Base-by-base conservation (phyloP, 2,888 invertebrate species). In the Maniola hyperantus region DNA sequence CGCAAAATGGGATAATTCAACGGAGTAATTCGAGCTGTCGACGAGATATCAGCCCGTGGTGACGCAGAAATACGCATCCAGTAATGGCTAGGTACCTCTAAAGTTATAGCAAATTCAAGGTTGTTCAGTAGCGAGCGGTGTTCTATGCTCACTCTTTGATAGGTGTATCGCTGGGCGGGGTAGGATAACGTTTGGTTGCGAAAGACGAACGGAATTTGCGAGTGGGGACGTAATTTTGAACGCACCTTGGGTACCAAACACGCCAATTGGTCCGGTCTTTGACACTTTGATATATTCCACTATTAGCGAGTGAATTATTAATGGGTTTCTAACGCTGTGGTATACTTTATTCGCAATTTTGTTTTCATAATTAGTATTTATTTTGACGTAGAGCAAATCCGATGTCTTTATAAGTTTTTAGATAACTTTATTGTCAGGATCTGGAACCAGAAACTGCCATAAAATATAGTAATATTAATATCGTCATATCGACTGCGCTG, bases 261-360 rank as follows among this genome's bases (percentile, higher is more conserved):
- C 84, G 76, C 85, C 91, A 90, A 91, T 91, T 90, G 89, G 91
- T 84, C 78, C 83, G 78, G 81, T 79, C 83, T 85, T 79, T 85
- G 91, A 91, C 91, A 91, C 82, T 67, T 80, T 91, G 89, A 91
- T 90, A 80, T 89, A 91, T 88, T 82, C 74, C 76, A 79, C 80
- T 79, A 79, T 83, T 79, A 79, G 76, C 75, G 77, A 67, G 72
- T 71, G 74, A 78, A 75, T 75, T 77, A 78, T 76, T 79, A 79
- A 76, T 77, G 77, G 75, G 78, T 18, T 57, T 78, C 81, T 78
- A 79, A 55, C 60, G 69, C 65, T 64, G 61, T 66, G 57, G 59
- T 58, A 58, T 65, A 42, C 44, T 64, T 72, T 68, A 46, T 62
- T 65, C 18, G 70, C 67, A 67, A 70, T 66, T 70, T 71, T 71